Percentiles rank a stretch among this genome's conserved stretches.
Conservation (phyloP, 2,797 vertebrate genomes). For the Cirrhinus molitorella region DNA sequence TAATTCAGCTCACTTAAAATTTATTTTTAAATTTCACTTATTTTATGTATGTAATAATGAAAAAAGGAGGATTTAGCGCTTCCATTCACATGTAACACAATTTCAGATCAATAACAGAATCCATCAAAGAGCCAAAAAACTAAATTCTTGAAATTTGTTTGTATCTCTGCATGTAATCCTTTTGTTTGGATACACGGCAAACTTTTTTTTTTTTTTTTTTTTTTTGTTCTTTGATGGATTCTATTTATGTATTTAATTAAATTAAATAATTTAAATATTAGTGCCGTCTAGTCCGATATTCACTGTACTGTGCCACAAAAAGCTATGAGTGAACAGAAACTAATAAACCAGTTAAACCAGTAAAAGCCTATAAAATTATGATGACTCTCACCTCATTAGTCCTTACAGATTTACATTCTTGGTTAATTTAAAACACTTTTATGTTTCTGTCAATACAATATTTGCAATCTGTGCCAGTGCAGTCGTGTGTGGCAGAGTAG, state of each 20-base stretch:
- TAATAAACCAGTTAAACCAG: background rate
- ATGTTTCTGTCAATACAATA: background rate
- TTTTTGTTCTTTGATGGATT: too few relatives aligned
- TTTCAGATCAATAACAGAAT: too few relatives aligned
- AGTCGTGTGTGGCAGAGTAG: slow-evolving; percentile 17
- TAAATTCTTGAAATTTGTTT: too few relatives aligned
- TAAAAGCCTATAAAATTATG: background rate
- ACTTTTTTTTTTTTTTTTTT: too few relatives aligned
- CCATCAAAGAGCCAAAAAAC: too few relatives aligned
- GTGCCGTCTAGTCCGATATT: background rate
- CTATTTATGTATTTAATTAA: background rate
- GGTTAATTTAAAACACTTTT: background rate
- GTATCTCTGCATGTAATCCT: too few relatives aligned
- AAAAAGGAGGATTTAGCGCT: too few relatives aligned
- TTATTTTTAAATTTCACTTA: too few relatives aligned
- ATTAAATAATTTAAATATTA: background rate
- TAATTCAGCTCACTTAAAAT: too few relatives aligned
- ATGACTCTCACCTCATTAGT: background rate
- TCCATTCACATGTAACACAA: too few relatives aligned
- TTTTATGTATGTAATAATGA: too few relatives aligned
- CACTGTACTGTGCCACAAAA: background rate
- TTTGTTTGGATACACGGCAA: too few relatives aligned
- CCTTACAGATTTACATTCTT: background rate
- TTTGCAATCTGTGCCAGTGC: background rate
- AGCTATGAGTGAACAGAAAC: background rate